A percentile compares a stretch with the other conserved stretches of the same genome.
phyloP scores from a whole-genome alignment of 2,113 vertebrate species.

The Chaetorhynchus papuensis region DNA sequence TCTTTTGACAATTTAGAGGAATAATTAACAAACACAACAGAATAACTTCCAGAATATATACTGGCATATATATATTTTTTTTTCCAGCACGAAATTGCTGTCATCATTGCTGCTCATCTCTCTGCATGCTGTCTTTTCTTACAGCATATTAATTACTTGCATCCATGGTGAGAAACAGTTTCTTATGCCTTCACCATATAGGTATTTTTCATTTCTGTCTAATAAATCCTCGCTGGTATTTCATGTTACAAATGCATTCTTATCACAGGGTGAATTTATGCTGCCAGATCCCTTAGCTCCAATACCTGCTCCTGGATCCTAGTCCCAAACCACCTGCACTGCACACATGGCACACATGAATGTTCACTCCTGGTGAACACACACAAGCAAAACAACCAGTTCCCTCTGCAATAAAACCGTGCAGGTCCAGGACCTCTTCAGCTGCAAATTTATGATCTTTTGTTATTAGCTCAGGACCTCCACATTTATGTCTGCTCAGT shows the following conservation, averaged over 20 bases:
- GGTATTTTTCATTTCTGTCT: neutral
- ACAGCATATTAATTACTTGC: neutral
- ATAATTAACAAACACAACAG: neutral
- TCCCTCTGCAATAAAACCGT: fast-evolving
- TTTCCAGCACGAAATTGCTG: neutral
- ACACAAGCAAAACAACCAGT: neutral
- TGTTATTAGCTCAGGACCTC: neutral
- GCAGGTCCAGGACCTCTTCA: neutral
- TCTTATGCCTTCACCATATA: neutral
- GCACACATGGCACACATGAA: fast-evolving
- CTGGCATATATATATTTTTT: neutral
- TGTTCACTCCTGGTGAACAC: neutral
- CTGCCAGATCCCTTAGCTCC: neutral
- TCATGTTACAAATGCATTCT: neutral
- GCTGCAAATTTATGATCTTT: neutral
- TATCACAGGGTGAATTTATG: neutral
- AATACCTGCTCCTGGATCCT: neutral
- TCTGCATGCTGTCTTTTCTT: neutral
- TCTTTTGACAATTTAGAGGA: neutral
- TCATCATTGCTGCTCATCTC: neutral
- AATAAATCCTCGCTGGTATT: neutral
- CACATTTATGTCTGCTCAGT: neutral
- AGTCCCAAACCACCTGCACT: neutral
- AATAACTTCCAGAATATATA: neutral
- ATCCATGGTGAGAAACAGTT: neutral